Evolutionary conservation across 1,140 invertebrate genomes (phyloP), one percentile per base, ranked within the genome.

Genomic region (Leptopilina clavipes): DNA sequence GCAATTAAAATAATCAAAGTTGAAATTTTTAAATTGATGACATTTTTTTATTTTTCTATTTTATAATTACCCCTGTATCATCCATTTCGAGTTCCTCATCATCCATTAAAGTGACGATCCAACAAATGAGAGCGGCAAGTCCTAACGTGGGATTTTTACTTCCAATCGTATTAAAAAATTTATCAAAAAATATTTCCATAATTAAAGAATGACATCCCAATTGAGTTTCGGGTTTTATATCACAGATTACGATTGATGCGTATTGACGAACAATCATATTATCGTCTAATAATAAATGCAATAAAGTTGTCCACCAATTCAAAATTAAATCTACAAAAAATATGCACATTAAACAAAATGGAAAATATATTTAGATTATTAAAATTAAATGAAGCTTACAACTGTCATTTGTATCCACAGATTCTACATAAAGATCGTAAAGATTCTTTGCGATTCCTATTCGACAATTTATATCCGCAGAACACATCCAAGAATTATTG

Each of bases 261-360:
- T 86, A 74, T 19, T 37, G 25, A 54, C 88, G 82, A 17, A 88
- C 78, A 72, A 82, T 54, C 11, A 10, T 31, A 72, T 85, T 87
- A 70, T 89, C 87, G 18, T 88, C 86, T 3, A 87, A 43, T 18
- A 89, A 70, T 70, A 88, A 82, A 73, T 86, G 79, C 3, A 89
- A 76, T 5, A 87, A 19, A 1, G 81, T 82, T n/a, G 87, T 88
- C 88, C 88, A 89, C 88, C 87, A 89, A 37, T 86, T 17, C 37
- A 87, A 80, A 45, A 48, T 65, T 52, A 71, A 59, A 78, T 74
- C 83, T 80, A 40, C 25, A 22, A 74, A 48, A 19, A 9, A 12
- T 25, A 72, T 25, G 10, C 1, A 44, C 11, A 12, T 44, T 11
- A 45, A 45, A 45, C 59, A 25, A 12, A 44, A 70, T 0, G 17